Base-by-base conservation (phyloP, 2,888 invertebrate genomes). In the Tanaodytes sp. region DNA sequence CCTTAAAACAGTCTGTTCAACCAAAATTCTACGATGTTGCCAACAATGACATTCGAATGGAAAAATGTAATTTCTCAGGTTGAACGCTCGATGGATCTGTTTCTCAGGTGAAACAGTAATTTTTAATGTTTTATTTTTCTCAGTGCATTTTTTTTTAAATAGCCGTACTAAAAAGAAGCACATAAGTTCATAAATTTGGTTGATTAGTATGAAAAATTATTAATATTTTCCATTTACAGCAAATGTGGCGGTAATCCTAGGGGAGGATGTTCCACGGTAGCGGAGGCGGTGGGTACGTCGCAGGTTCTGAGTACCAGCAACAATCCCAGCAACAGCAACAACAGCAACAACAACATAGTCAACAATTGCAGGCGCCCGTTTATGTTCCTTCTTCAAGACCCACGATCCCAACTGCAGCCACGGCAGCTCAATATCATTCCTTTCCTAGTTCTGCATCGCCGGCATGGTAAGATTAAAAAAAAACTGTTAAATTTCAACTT, bases 331-430 rank as follows among this genome's bases (percentile, higher is more conserved):
- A 80, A 39, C 82, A 82, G 15, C 82, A 87, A 11, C 63, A 64
- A 57, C 86, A 86, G 27, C 86, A 86, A 45, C 86, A 86, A 43
- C 82, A 81, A 51, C 82, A 80, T 55, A 85, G 85, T 55, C 85
- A 83, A 20, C 81, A 82, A 33, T 79, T 88, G 18, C 88, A 87
- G 67, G 84, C 90, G 1, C 91, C 91, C 2, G 91, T 91, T 40
- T 91, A 91, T 84, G 91, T 91, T 66, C 90, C 91, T 33, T 89
- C 90, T 27, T 89, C 89, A 72, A 83, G 86, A 65, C 87, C 90
- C 48, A 86, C 88, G 9, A 86, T 90, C 61, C 87, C 88, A 33
- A 87, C 88, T 27, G 86, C 89, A 55, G 83, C 84, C 85, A 88
- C 81, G 85, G 87, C 79, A 82, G 87, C 84, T 77, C 88, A 71